phyloP scores from a whole-genome alignment of 2,888 invertebrate species.

The Cybosia mesomella region DNA sequence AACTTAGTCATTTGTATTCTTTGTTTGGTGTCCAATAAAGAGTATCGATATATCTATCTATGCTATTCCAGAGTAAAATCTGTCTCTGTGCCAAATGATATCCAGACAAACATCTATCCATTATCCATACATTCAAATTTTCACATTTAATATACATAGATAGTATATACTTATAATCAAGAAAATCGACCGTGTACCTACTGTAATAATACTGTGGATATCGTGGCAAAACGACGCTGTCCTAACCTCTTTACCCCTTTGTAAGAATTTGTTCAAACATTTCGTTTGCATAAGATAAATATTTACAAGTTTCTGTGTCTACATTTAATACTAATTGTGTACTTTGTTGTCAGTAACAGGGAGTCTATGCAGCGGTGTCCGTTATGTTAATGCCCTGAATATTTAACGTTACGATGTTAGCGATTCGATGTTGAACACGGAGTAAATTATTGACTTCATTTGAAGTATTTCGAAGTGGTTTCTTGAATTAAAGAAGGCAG shows the following conservation, averaged over 20 bases:
- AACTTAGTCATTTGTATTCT: no score
- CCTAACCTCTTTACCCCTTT: conserved; percentile 25
- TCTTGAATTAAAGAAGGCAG: conserved; percentile 31
- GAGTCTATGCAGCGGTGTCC: conserved; percentile 47
- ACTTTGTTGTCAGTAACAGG: conserved; percentile 47
- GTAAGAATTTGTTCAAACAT: conserved; percentile 40
- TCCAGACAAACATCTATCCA: no score
- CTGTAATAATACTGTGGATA: background rate
- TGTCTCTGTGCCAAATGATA: no score
- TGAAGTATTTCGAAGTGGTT: conserved; percentile 37
- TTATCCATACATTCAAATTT: no score
- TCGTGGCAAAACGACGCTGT: conserved; percentile 14
- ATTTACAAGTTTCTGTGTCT: conserved; percentile 53
- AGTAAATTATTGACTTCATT: conserved; percentile 44
- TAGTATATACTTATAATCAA: no score
- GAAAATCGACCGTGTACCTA: background rate
- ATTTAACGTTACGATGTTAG: conserved; percentile 34
- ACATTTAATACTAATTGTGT: conserved; percentile 59
- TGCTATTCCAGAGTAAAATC: no score
- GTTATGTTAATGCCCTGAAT: conserved; percentile 51
- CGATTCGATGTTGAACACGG: conserved; percentile 36
- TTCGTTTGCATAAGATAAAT: conserved; percentile 51
- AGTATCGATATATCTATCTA: no score
- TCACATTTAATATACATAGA: no score
- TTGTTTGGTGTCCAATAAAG: no score